Evolutionary conservation across 2,888 invertebrate species (phyloP), one percentile per base, ranked within the genome.

Genomic region (Neoaliturus tenellus): DNA sequence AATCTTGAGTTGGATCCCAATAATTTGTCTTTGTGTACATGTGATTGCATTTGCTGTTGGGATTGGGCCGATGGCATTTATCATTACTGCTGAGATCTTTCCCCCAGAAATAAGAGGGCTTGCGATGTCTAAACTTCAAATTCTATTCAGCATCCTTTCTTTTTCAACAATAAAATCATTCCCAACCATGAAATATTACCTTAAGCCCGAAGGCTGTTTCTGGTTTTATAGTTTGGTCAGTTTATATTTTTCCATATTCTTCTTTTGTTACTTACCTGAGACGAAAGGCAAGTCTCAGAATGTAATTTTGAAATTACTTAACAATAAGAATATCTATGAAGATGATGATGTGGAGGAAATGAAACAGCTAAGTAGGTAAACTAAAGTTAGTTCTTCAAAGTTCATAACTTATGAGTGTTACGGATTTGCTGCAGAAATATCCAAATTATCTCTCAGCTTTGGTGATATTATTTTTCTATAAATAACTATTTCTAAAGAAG

Each of bases 11-110:
- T 91, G 91, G 91, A 87, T 92, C 41, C 91, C 91, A 0, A 90
- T 92, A 0, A 85, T 90, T 4, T 86, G 91, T 20, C 89, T 92
- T 35, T 88, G 92, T 80, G 12, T 90, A 1, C 91, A 90, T 88
- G 91, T 91, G 83, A 90, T 91, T 87, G 88, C 89, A 1, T 92
- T 91, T 87, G 90, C 90, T 86, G 87, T 90, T 0, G 92, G 92
- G 3, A 90, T 91, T 20, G 92, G 91, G 0, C 90, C 89, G 0
- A 89, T 92, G 0, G 91, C 91, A 0, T 91, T 90, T 41, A 90
- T 92, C 4, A 85, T 91, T 10, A 88, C 90, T 51, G 90, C 91
- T 48, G 92, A 92, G 86, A 89, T 91, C 0, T 92, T 92, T 84
- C 85, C 91, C 12, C 91, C 91, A 8, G 91, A 91, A 89, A 91